Conservation (phyloP, 2,113 vertebrate species). For the Apteryx owenii region DNA sequence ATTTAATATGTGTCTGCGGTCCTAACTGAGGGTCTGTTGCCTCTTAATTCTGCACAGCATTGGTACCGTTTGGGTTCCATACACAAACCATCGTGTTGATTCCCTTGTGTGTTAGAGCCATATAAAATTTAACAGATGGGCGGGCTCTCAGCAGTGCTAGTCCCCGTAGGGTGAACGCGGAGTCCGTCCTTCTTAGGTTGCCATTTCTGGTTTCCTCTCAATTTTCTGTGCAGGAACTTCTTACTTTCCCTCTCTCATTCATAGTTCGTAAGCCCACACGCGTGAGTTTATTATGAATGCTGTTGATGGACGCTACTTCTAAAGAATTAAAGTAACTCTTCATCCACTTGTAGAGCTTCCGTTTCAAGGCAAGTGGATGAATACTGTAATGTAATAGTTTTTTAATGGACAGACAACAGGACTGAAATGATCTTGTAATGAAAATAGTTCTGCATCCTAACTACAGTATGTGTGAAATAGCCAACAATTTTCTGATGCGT, state of each 20-base stretch:
- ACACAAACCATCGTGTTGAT: not conserved
- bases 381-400: not conserved
- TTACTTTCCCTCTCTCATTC: not conserved
- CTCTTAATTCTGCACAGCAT: not conserved
- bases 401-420: not conserved
- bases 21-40: not conserved
- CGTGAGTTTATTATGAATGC: not conserved
- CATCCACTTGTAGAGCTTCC: not conserved
- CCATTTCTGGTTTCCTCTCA: not conserved
- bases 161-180: not conserved
- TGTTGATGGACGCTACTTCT: not conserved
- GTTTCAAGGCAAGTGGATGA: not conserved
- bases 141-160: not conserved
- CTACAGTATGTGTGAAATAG: not conserved
- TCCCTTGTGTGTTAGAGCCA: accelerated
- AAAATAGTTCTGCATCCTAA: not conserved
- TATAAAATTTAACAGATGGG: not conserved
- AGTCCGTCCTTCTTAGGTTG: not conserved
- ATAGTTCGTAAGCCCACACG: no score
- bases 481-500: not conserved
- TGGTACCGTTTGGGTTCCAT: not conserved
- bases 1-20: not conserved
- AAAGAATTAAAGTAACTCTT: not conserved
- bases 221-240: not conserved
- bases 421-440: not conserved